Evolutionary conservation across 2,797 vertebrate genomes (phyloP), one percentile per base, ranked within the genome.

Genomic region (Dendrocincla tyrannina): DNA sequence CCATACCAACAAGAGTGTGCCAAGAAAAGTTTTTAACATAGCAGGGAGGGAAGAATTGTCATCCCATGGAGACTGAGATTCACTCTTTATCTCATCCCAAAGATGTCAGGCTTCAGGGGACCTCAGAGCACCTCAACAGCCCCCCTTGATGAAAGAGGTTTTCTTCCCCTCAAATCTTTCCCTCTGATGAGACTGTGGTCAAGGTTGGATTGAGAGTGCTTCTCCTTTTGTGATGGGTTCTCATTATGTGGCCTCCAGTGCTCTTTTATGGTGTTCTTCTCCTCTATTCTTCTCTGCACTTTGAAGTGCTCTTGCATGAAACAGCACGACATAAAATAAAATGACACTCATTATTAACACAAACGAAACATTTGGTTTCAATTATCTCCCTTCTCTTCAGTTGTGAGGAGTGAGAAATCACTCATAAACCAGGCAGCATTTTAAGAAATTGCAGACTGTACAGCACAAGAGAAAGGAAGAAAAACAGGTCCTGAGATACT

Each of bases 321-420:
- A 81, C 69, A 85, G 85, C 89, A 95, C 25, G 91, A 93, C 85
- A 93, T 95, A 96, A 90, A 96, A 95, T 95, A 85, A 93, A 91
- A 91, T 95, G 85, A 62, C 69, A 94, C 49, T 95, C 13, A 2
- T 94, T 91, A 92, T 92, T 95, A 91, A 83, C 74, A 91, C 89
- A 91, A 93, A 95, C 37, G 63, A 91, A 92, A 84, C 96, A 95
- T 95, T 92, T 88, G 86, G 75, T 96, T 97, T 86, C 92, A 89
- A 93, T 95, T 76, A 93, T 77, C 63, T 72, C 63, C 70, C 47
- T 46, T 82, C 91, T 92, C 73, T 91, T 74, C 68, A 89, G 84
- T 86, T 93, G 44, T 66, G 68, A 80, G 59, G 53, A 91, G 81
- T 88, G 49, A 91, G 81, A 96, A 91, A 87, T 93, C 77, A 68